Evolutionary conservation across 2,797 vertebrate genomes (phyloP), one percentile per base, ranked within the genome.

Genomic region (Gymnocypris eckloni): DNA sequence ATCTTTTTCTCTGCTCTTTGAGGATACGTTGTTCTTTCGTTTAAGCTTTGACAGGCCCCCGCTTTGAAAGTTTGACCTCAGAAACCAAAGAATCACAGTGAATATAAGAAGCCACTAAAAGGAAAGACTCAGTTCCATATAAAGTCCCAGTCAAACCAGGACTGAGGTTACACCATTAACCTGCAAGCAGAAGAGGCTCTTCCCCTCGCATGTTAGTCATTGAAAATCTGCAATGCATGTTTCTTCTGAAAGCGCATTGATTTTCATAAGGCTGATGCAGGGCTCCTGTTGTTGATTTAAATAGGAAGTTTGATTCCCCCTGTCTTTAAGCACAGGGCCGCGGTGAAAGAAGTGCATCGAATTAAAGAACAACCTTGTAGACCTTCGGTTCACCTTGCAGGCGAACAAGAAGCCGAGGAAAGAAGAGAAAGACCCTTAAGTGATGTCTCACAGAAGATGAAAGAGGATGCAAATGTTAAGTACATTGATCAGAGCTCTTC

Each of bases 391-490:
- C 95, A 96, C 96, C 95, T 97, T 97, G 95, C 90, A 86, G 87
- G 86, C 90, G 91, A 94, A 90, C 87, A 86, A 86, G 91, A 91
- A 89, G 77, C 33, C 18, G 72, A 90, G 91, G 91, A 90, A 91
- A 92, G 92, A 94, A 54, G 43, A 94, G 91, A 92, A 91, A 81
- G 93, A 92, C 91, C 18, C 72, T 78, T 92, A 95, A 94, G 95
- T 94, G 90, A 93, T 94, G 94, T 92, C 91, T 92, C 91, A 93
- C 94, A 93, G 92, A 95, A 90, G 94, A 96, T 95, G 93, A 96
- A 96, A 97, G 96, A 93, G 91, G 93, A 97, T 95, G 95, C 94
- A 95, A 96, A 97, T 95, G 93, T 95, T 95, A 92, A 92, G 91
- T 92, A 90, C 93, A 96, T 96, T 95, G 96, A 96, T 96, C 95